phyloP scores from a whole-genome alignment of 2,888 invertebrate species.

The Macrophya annulata region DNA sequence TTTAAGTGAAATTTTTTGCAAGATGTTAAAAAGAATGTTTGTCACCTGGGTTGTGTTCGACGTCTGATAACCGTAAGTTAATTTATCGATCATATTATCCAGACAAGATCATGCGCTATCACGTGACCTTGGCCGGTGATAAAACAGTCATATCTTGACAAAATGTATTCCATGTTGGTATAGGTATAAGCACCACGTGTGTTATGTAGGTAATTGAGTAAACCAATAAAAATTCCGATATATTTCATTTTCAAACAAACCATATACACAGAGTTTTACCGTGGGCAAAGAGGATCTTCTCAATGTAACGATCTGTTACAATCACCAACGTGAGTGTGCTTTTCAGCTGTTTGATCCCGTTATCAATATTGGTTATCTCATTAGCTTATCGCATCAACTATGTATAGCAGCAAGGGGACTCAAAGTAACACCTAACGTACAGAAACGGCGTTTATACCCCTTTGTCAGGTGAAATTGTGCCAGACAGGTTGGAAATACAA shows the following conservation, averaged over 20 bases:
- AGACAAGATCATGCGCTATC: not conserved
- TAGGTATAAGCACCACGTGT: constrained; percentile 10
- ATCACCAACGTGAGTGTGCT: constrained; percentile 14
- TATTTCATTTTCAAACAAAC: constrained; percentile 21
- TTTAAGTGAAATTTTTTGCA: not conserved
- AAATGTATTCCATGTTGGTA: not conserved
- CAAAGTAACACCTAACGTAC: constrained; percentile 21
- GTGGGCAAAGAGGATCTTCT: constrained; percentile 4
- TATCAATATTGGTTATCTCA: constrained; percentile 51
- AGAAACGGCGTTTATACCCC: constrained; percentile 13
- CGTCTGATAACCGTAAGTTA: not conserved
- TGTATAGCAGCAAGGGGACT: constrained; percentile 13
- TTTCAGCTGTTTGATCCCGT: constrained; percentile 46
- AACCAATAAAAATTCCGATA: constrained; percentile 13
- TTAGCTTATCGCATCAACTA: constrained; percentile 49
- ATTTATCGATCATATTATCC: not conserved
- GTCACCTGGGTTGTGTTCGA: not conserved
- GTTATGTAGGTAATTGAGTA: not conserved
- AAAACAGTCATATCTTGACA: not conserved
- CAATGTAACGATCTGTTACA: constrained; percentile 11
- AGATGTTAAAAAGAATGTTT: not conserved
- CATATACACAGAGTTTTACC: not conserved
- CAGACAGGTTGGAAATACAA: not conserved
- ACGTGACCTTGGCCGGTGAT: constrained; percentile 38
- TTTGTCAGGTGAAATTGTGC: constrained; percentile 29